A percentile compares a stretch with the other conserved stretches of the same genome.
These are phyloP conservation scores for Nibea albiflora DNA, from an alignment of 2,113 vertebrate genomes.

Conservation along the genomic window DNA sequence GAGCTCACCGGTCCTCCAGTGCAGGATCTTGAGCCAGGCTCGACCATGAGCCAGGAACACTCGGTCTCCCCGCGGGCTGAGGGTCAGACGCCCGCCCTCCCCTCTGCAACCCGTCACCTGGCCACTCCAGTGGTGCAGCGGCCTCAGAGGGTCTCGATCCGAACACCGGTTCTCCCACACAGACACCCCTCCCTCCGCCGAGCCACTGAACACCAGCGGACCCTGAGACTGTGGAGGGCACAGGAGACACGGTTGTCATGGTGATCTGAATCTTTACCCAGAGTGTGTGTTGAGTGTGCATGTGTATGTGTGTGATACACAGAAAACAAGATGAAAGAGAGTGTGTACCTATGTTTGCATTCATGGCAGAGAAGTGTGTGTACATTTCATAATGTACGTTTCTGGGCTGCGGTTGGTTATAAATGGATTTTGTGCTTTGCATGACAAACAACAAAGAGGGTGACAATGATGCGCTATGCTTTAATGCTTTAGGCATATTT, in stretches of 20 bases:
- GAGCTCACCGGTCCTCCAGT: conserved; percentile 83
- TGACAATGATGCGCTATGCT: conserved; percentile 60
- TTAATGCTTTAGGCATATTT: conserved; percentile 71
- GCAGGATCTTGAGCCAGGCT: conserved; percentile 82
- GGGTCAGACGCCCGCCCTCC: conserved; percentile 69
- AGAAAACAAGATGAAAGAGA: not conserved
- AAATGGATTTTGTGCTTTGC: conserved; percentile 66
- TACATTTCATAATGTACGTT: conserved; percentile 57
- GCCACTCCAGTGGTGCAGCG: conserved; percentile 78
- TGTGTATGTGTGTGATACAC: not conserved
- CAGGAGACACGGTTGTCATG: conserved; percentile 74
- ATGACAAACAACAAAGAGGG: conserved; percentile 68
- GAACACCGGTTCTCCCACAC: conserved; percentile 82
- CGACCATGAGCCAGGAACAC: conserved; percentile 80
- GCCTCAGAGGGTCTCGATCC: conserved; percentile 72
- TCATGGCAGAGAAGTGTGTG: conserved; percentile 36
- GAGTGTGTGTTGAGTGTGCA: conserved; percentile 16
- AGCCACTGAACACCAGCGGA: conserved; percentile 85
- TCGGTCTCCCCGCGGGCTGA: conserved; percentile 83
- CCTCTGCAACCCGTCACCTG: conserved; percentile 78
- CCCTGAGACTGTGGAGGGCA: conserved; percentile 83
- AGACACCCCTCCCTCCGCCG: conserved; percentile 82
- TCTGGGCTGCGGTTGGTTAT: conserved; percentile 40
- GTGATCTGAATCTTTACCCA: conserved; percentile 65
- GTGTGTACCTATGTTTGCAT: conserved; percentile 28